Evolutionary conservation across 2,888 invertebrate species (phyloP).

Genomic region (Sericinus montela): DNA sequence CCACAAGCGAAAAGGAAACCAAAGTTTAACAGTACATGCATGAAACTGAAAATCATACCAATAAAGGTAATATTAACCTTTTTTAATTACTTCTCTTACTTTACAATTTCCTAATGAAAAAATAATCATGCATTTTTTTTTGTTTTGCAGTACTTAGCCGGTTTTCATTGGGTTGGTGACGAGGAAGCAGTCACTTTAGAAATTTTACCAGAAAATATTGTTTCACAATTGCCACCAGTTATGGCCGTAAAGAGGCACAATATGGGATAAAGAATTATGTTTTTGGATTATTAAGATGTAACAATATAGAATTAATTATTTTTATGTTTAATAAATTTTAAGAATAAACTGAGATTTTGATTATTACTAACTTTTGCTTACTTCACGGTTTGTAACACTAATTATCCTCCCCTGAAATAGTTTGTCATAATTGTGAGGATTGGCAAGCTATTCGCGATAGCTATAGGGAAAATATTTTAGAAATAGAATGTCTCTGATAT

Average conservation of each 20-base stretch:
- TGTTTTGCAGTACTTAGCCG: slow-evolving; percentile 83
- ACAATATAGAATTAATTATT: too few species aligned
- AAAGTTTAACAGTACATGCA: slow-evolving; percentile 24
- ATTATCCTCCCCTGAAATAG: too few species aligned
- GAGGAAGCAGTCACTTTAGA: slow-evolving; percentile 89
- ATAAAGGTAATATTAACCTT: slow-evolving; percentile 44
- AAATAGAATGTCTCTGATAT: too few species aligned
- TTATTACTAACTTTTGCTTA: too few species aligned
- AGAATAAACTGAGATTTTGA: too few species aligned
- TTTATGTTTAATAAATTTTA: too few species aligned
- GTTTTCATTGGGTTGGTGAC: slow-evolving; percentile 82
- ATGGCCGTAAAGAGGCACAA: slow-evolving; percentile 58
- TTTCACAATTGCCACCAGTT: slow-evolving; percentile 85
- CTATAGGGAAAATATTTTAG: too few species aligned
- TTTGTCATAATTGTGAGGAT: too few species aligned
- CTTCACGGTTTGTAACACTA: too few species aligned
- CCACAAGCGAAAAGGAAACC: slow-evolving; percentile 39
- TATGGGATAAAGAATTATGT: slow-evolving; percentile 13
- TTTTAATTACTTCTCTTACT: too few species aligned
- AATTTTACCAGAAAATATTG: slow-evolving; percentile 83
- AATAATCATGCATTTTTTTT: neutral
- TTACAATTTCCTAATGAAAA: too few species aligned
- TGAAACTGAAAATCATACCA: slow-evolving; percentile 42
- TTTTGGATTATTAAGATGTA: neutral
- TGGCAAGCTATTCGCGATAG: too few species aligned